Evolutionary conservation across 2,888 invertebrate genomes (phyloP).

Genomic region (Lasioglossum morio): DNA sequence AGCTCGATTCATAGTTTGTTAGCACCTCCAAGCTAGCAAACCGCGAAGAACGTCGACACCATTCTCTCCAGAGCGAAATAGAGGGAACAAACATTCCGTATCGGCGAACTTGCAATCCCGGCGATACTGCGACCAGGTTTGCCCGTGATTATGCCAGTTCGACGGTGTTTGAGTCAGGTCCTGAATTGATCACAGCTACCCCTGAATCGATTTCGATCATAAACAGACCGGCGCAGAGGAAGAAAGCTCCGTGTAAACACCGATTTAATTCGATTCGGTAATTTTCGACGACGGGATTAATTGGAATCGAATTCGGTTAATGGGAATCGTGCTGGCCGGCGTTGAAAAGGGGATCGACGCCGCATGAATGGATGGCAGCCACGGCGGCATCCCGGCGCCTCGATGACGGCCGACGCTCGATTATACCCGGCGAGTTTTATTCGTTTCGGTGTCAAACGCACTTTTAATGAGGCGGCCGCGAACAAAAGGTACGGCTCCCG

Average conservation of each 20-base stretch:
- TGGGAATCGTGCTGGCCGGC: slow-evolving; percentile 30
- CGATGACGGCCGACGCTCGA: not conserved
- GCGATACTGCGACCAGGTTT: slow-evolving; percentile 53
- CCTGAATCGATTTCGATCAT: slow-evolving; percentile 69
- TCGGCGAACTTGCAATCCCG: slow-evolving; percentile 64
- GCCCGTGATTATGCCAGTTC: slow-evolving; percentile 1
- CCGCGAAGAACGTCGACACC: slow-evolving; percentile 23
- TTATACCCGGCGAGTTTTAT: slow-evolving; percentile 8
- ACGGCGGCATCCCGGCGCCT: not conserved
- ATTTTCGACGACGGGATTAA: slow-evolving; percentile 48
- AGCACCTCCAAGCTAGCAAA: not conserved
- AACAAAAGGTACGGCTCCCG: not conserved
- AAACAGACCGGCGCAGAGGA: slow-evolving; percentile 54
- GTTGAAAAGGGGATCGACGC: not conserved
- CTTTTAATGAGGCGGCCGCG: not conserved
- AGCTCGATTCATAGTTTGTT: not conserved
- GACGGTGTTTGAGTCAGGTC: not conserved
- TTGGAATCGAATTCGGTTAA: slow-evolving; percentile 35
- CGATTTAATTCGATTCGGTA: slow-evolving; percentile 58
- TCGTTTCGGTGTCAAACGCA: slow-evolving; percentile 16
- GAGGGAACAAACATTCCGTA: slow-evolving; percentile 46
- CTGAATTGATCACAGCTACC: not conserved
- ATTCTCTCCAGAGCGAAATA: slow-evolving; percentile 12
- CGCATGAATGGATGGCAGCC: not conserved
- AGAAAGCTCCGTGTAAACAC: slow-evolving; percentile 64